Conservation (phyloP, 2,113 vertebrate genomes). For the Hystrix brachyura region DNA sequence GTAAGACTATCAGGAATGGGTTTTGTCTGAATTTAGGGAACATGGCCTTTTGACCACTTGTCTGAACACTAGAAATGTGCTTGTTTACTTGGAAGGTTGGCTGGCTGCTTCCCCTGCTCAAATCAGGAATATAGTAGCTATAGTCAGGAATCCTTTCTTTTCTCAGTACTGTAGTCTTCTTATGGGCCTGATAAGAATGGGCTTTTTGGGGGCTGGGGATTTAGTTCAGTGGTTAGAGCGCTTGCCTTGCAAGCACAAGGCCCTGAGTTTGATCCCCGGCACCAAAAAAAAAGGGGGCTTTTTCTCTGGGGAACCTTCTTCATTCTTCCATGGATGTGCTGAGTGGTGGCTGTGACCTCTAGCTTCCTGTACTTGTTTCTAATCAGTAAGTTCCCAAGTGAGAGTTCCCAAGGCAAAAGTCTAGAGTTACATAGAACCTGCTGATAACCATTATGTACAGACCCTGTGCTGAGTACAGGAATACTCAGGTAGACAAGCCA, state of each 20-base stretch:
- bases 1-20: neutral
- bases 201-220: neutral
- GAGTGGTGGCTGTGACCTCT: neutral
- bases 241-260: too few species aligned
- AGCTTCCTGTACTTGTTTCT: conserved; percentile 29
- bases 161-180: neutral
- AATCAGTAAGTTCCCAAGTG: neutral
- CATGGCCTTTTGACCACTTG: neutral
- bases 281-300: neutral
- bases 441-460: neutral
- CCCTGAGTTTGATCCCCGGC: too few species aligned
- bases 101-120: neutral
- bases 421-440: neutral
- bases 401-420: neutral
- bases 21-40: neutral
- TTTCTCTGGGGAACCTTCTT: conserved; percentile 42
- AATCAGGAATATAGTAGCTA: neutral
- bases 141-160: neutral
- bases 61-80: neutral
- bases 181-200: neutral
- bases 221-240: too few species aligned
- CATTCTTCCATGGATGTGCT: neutral
- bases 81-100: neutral
- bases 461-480: neutral
- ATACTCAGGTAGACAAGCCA: neutral